These are phyloP conservation scores for Paracanthobrama guichenoti DNA, from an alignment of 2,113 vertebrate species.

Conservation along the genomic window DNA sequence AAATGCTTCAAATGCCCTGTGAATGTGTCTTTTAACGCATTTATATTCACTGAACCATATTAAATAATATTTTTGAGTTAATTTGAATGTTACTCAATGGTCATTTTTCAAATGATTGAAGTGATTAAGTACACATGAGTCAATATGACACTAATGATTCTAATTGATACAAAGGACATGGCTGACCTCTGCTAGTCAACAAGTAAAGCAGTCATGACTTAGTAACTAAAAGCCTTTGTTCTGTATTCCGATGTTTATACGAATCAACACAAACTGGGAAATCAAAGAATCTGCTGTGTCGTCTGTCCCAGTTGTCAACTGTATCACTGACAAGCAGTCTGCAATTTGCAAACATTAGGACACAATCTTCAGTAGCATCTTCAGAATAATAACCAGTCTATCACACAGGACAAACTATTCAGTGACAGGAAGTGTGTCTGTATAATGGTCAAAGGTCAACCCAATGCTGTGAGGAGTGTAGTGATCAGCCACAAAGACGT, in stretches of 20 bases:
- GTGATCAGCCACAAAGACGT: slow-evolving; percentile 65
- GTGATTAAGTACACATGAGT: neutral
- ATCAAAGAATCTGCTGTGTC: neutral
- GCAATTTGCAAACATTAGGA: slow-evolving; percentile 56
- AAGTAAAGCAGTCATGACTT: slow-evolving; percentile 9
- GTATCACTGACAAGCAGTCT: slow-evolving; percentile 42
- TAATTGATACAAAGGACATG: neutral
- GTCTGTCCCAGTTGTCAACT: slow-evolving; percentile 26
- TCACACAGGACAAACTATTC: slow-evolving; percentile 41
- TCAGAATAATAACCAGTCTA: slow-evolving; percentile 42
- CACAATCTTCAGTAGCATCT: slow-evolving; percentile 50
- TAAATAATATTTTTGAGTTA: neutral
- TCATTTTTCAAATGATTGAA: neutral
- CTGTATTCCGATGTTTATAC: neutral
- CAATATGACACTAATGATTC: slow-evolving; percentile 8
- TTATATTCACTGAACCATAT: neutral
- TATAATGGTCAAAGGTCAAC: slow-evolving; percentile 63
- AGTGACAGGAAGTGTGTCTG: slow-evolving; percentile 62
- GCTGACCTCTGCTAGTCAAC: slow-evolving; percentile 27
- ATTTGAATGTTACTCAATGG: neutral
- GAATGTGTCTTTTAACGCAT: neutral
- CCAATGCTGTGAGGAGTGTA: slow-evolving; percentile 48
- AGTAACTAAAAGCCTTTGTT: slow-evolving; percentile 10
- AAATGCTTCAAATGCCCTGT: neutral
- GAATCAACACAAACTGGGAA: neutral